Conservation (phyloP, 1,140 invertebrate genomes). For the Piezodorus guildinii region DNA sequence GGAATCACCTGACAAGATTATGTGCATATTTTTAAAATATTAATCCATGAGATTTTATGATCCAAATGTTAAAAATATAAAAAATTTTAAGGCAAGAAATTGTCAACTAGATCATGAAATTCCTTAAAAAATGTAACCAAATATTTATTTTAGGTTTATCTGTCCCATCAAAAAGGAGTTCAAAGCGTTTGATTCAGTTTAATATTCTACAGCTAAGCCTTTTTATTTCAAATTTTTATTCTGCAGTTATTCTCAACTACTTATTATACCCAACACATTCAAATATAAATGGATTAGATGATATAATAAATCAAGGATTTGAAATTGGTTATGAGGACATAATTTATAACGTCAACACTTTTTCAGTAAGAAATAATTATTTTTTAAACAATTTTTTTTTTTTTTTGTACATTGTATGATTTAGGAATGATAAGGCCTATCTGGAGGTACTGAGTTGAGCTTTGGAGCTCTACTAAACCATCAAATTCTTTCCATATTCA, state of each 20-base stretch:
- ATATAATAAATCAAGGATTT: not conserved
- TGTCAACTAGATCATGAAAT: not conserved
- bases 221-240: slow-evolving; percentile 5
- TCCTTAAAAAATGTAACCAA: not conserved
- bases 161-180: not conserved
- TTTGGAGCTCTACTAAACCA: too few relatives aligned
- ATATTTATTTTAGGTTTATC: not conserved
- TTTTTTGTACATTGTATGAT: too few relatives aligned
- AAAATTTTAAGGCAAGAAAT: too few relatives aligned
- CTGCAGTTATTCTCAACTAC: not conserved
- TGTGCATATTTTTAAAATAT: too few relatives aligned
- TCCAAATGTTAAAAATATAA: too few relatives aligned
- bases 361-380: not conserved
- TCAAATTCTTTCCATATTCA: too few relatives aligned
- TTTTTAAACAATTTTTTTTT: too few relatives aligned
- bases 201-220: not conserved
- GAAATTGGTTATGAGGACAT: not conserved
- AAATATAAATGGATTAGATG: not conserved
- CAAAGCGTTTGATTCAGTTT: not conserved
- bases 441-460: too few relatives aligned
- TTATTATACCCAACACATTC: slow-evolving; percentile 6
- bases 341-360: not conserved
- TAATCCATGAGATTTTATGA: too few relatives aligned
- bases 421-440: too few relatives aligned
- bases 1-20: too few relatives aligned